Conservation (phyloP, 2,113 vertebrate species). For the Corythoichthys intestinalis region DNA sequence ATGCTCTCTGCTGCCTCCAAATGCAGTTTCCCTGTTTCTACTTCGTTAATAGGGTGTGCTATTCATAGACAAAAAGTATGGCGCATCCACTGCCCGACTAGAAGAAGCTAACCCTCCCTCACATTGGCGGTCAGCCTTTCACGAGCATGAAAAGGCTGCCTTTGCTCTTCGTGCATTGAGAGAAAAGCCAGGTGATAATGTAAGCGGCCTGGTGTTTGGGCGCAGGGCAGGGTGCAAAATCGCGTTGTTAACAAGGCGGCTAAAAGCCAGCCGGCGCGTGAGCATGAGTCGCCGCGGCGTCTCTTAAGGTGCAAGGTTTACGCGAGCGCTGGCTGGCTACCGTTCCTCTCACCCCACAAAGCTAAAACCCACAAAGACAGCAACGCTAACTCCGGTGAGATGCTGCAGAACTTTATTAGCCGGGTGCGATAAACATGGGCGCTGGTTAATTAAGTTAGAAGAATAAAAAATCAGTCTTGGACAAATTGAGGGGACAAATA, state of each 20-base stretch:
- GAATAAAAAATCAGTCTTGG: background rate
- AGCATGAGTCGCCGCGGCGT: background rate
- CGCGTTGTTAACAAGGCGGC: slow-evolving; percentile 6
- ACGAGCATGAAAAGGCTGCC: background rate
- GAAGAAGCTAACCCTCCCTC: background rate
- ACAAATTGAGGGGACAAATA: background rate
- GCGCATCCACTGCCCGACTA: background rate
- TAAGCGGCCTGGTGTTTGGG: background rate
- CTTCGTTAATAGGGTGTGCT: background rate
- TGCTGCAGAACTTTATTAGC: background rate
- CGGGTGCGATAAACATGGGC: background rate
- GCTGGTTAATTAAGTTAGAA: background rate
- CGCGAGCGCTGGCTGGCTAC: slow-evolving; percentile 1
- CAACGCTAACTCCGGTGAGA: background rate
- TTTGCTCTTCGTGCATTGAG: background rate
- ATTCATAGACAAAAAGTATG: background rate
- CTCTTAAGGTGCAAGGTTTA: slow-evolving; percentile 8
- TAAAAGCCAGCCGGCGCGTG: background rate
- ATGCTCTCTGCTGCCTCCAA: too few relatives aligned
- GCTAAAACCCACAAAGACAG: background rate
- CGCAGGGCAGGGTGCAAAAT: background rate
- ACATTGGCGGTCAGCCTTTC: background rate
- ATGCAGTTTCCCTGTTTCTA: background rate
- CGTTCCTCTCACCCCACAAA: slow-evolving; percentile 5
- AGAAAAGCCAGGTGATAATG: slow-evolving; percentile 10